phyloP scores from a whole-genome alignment of 2,113 vertebrate species.

The Fregata magnificens region DNA sequence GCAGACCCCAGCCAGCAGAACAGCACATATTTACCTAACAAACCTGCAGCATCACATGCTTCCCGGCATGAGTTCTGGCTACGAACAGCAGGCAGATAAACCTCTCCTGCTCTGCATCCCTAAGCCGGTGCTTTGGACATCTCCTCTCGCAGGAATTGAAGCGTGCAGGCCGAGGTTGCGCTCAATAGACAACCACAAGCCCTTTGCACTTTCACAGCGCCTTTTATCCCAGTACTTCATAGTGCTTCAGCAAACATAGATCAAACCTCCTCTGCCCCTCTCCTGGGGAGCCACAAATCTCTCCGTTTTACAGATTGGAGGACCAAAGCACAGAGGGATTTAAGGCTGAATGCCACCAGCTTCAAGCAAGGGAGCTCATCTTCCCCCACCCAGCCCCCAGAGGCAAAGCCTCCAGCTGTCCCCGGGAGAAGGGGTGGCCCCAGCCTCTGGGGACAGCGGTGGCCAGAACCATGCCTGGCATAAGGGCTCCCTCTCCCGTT shows the following conservation, averaged over 20 bases:
- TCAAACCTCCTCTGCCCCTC: neutral
- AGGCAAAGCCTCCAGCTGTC: neutral
- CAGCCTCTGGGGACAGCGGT: neutral
- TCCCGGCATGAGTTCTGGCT: accelerated
- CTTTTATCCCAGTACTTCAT: neutral
- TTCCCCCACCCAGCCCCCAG: accelerated
- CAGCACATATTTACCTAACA: accelerated
- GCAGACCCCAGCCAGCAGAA: neutral
- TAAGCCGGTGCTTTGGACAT: neutral
- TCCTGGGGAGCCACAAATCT: neutral
- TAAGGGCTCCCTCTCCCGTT: slow-evolving; percentile 44
- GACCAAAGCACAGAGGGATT: neutral
- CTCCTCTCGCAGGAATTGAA: neutral
- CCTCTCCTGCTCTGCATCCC: neutral
- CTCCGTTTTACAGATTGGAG: neutral
- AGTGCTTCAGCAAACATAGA: neutral
- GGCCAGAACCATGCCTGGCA: neutral
- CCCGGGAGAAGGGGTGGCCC: neutral
- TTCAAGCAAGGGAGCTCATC: accelerated
- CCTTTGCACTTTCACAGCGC: neutral
- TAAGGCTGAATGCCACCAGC: neutral
- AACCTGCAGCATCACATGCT: neutral
- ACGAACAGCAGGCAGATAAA: neutral
- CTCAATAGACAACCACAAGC: neutral
- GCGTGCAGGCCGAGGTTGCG: neutral